Evolutionary conservation across 1,140 invertebrate genomes (phyloP), one percentile per base, ranked within the genome.

Genomic region (Protaetia brevitarsis): DNA sequence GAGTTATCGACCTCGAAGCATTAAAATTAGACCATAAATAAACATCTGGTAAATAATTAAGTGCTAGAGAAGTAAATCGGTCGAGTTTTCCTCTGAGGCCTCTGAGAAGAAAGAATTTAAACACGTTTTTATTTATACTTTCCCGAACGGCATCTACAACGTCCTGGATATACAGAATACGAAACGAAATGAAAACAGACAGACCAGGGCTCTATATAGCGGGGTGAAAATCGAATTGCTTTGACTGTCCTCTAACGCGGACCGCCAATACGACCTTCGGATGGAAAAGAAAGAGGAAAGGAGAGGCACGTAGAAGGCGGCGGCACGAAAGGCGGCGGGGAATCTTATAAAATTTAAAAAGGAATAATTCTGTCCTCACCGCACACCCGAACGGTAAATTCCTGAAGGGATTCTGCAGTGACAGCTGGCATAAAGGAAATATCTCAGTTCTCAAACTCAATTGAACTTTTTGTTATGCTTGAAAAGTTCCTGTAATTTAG

Each of bases 401-500:
- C 37, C 63, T 41, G 26, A 19, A 26, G 63, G 63, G 26, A 41
- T 56, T 64, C 16, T 51, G 41, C 37, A 26, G 34, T 64, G 63
- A 64, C 63, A 64, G 63, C 41, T 23, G 23, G 37, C 27, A 64
- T 64, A 64, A 64, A 64, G 36, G 41, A 64, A 64, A 51, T 51
- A 64, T 64, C 63, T 45, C 21, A 64, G 36, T 64, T 64, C 37
- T 56, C 31, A 45, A 45, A 64, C 63, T 64, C 63, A 28, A 64
- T 64, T 64, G 63, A 64, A 64, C 63, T 64, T 64, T 64, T 64
- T 41, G 63, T 64, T 64, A 64, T 64, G 63, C 63, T 64, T 51
- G 63, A 64, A 51, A 64, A 64, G 41, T 64, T 59, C 41, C 36
- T 29, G 63, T 64, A 45, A 64, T 64, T 64, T 64, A 64, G 41